Evolutionary conservation across 37 sponge, comb jelly and placozoan genomes (phyloP), one percentile per base, ranked within the genome.

Genomic region (Ianthella basta): DNA sequence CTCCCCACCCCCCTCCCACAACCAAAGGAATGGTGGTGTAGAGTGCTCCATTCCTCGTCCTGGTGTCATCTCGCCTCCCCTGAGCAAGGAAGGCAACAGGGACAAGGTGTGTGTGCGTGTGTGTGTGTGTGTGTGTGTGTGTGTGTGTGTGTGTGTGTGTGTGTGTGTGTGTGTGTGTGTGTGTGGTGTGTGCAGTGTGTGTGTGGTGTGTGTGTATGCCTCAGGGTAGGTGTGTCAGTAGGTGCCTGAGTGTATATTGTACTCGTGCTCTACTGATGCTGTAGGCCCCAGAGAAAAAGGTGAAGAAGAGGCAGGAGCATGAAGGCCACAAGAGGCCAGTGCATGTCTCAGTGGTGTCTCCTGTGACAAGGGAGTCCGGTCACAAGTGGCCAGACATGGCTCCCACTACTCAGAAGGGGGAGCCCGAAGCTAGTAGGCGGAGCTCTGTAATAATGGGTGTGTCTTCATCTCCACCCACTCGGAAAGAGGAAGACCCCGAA

Each of bases 61-160:
- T 72, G 73, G 73, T 37, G 73, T 72, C 35, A 72, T 72, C 13
- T 72, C 73, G 20, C 73, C 73, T 29, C 73, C 73, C 5, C 32
- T 72, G 13, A 21, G 40, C 13, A 72, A 72, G 73, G 37, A 37
- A 64, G 66, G 27, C 29, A 30, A 29, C 8, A 12, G 66, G 8
- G 18, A 56, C 25, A 15, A 24, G 68, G 23, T 66, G 23, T 15
- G 15, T 14, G 23, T 66, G 23, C 13, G 15, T 14, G 13, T 13
- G 12, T 13, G 23, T 66, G 29, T 66, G 15, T 16, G 15, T 15
- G 23, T 13, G 19, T 57, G 15, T 57, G 59, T 57, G 18, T 57
- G 59, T 57, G 18, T 57, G 59, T 57, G 59, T 57, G 18, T 57
- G 59, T 57, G 18, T 57, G 59, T 57, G 18, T 57, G 59, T 57